Evolutionary conservation across 92 coral and sea anemone species (phyloP), one percentile per base, ranked within the genome.

Genomic region (Bergia puertoricense): DNA sequence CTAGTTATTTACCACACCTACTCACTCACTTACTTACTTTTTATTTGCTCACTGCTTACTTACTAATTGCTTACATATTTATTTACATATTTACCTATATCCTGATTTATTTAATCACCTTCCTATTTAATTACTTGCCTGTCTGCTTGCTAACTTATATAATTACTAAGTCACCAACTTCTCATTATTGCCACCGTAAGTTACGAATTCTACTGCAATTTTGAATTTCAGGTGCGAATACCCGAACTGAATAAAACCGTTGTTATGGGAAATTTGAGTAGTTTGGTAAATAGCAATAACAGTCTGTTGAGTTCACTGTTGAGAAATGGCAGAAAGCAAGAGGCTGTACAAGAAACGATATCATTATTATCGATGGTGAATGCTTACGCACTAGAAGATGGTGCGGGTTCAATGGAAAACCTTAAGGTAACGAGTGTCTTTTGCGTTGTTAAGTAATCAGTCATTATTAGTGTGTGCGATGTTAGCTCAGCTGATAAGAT

Each of bases 301-400:
- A 41, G 75, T 65, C 41, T 23, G 0, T 36, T 75, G 20, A 41
- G 76, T 8, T 82, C 37, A 82, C 86, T 82, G 76, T 16, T 82
- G 59, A 82, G 76, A 82, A 36, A 42, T 23, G 86, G 86, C 56
- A 82, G 43, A 74, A 30, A 20, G 1, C 86, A 82, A 42, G 38
- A 66, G 41, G 86, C 86, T 40, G 36, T 46, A 67, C 86, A 82
- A 20, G 22, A 22, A 4, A 45, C 74, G 15, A 8, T 82, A 82
- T 65, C 86, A 14, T 4, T 82, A 48, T 38, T 82, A 6, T 82
- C 86, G 62, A 6, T 82, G 22, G 86, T 82, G 37, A 82, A 82
- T 39, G 48, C 75, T 7, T 82, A 22, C 16, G 62, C 86, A 5
- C 5, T 13, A 1, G 86, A 82, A 66, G 86, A 82, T 41, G 75